Percentiles rank a stretch among this genome's conserved stretches.
Evolutionary conservation across 1,140 invertebrate species (phyloP).

Genomic region (Macrostomum lignano): DNA sequence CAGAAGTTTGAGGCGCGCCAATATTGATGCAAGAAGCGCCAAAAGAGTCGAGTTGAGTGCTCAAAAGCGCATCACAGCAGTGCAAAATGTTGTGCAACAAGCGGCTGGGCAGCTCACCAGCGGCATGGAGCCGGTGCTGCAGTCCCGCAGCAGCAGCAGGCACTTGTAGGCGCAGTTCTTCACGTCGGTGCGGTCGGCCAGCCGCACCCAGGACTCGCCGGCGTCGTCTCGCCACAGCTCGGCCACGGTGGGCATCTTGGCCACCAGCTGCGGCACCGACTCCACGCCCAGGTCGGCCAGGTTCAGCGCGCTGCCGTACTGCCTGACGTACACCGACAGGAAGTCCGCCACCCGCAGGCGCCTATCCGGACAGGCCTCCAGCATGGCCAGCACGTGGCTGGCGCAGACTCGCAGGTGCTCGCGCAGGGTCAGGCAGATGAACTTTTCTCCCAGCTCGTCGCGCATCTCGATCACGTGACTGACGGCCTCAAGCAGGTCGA

Average conservation of each 20-base stretch:
- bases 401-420: constrained; percentile 26
- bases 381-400: constrained; percentile 23
- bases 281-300: constrained; percentile 15
- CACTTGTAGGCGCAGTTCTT: constrained; percentile 29
- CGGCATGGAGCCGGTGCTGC: constrained; percentile 27
- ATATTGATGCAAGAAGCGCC: not conserved
- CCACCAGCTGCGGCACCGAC: constrained; percentile 13
- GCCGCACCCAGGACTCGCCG: constrained; percentile 14
- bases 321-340: constrained; percentile 15
- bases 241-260: constrained; percentile 15
- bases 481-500: too few species aligned
- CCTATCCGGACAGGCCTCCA: constrained; percentile 14
- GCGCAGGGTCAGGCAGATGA: constrained; percentile 20
- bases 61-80: not conserved
- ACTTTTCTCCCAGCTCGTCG: constrained; percentile 25
- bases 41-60: not conserved
- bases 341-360: constrained; percentile 16
- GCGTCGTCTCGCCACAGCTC: constrained; percentile 15
- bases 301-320: constrained; percentile 21
- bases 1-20: not conserved
- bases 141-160: constrained; percentile 33
- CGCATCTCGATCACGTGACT: constrained; percentile 14
- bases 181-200: constrained; percentile 12
- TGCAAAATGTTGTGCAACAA: constrained; percentile 14
- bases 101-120: constrained; percentile 26